Base-by-base conservation (phyloP, 2,113 vertebrate species). In the Lipophrys pholis region DNA sequence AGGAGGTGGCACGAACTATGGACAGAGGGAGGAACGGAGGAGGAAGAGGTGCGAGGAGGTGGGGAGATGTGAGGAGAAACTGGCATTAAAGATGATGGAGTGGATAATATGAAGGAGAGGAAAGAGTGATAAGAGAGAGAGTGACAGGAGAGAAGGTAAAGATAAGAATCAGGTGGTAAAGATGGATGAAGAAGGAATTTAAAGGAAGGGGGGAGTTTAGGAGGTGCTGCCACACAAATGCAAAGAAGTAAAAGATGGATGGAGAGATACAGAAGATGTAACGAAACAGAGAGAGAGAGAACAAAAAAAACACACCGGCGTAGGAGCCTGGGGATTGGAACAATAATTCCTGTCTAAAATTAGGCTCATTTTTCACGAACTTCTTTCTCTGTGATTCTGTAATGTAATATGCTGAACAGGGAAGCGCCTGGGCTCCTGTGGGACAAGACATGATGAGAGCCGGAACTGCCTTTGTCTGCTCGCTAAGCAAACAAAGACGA, bases 311-410 rank as follows among this genome's bases (percentile, higher is more conserved):
- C 49, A 79, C 41, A 63, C 65, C 62, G n/a, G 65, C 52, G 15
- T 16, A 38, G 57, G 59, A 58, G 83, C 73, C 59, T 62, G 59
- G 69, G 82, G 78, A 85, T 50, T 71, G 73, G 49, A 92, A 87
- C 86, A 87, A 89, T 85, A 78, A 91, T 86, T 82, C 70, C 63
- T 12, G 6, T 69, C 86, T 91, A 89, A 91, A 92, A 91, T 92
- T 87, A 90, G 89, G 46, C 85, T 90, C 83, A 91, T 93, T 91
- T 94, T 91, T 92, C 87, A 92, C 67, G 55, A 83, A 85, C 77
- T 81, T 80, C 69, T 74, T 69, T 66, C 82, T 81, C 78, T 75
- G 61, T 89, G 80, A 91, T 79, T 81, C 64, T 68, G 82, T 91
- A 91, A 93, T 78, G 78, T 88, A 90, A 91, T 82, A 57, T 81